Conservation (phyloP, 2,797 vertebrate genomes). For the Clarias pachynema region DNA sequence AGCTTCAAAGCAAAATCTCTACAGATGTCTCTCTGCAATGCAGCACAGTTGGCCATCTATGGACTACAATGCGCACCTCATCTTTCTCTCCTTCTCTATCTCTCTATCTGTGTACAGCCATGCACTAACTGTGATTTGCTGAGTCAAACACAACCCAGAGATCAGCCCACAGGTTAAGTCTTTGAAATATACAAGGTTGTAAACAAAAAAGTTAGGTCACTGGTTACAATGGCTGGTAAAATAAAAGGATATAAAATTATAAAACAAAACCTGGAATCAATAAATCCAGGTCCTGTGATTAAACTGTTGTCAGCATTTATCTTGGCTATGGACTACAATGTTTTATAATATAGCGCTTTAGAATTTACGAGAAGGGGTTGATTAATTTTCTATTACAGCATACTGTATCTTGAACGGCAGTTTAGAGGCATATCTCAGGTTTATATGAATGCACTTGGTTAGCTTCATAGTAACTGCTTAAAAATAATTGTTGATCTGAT, state of each 20-base stretch:
- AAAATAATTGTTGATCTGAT: not conserved
- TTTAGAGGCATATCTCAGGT: not conserved
- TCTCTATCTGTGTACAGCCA: not conserved
- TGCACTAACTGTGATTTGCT: not conserved
- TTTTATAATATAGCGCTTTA: not conserved
- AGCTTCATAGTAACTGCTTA: not conserved
- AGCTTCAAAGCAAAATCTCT: conserved; percentile 9
- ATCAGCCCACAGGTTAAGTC: not conserved
- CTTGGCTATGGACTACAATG: not conserved
- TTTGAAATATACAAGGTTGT: not conserved
- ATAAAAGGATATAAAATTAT: not conserved
- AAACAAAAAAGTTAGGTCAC: not conserved
- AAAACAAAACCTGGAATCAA: not conserved
- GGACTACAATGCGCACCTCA: conserved; percentile 16
- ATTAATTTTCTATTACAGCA: not conserved
- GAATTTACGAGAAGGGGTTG: not conserved
- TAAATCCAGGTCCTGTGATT: not conserved
- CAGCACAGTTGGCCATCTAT: conserved; percentile 27
- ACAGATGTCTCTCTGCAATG: conserved; percentile 25
- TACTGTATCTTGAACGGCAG: not conserved
- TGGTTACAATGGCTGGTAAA: not conserved
- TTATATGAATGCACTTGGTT: not conserved
- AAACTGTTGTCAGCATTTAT: not conserved
- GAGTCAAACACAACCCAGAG: not conserved
- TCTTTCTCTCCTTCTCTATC: conserved; percentile 14